Percentiles rank a stretch among this genome's conserved stretches.
Conservation (phyloP, 2,113 vertebrate species). For the Tauraco erythrolophus region DNA sequence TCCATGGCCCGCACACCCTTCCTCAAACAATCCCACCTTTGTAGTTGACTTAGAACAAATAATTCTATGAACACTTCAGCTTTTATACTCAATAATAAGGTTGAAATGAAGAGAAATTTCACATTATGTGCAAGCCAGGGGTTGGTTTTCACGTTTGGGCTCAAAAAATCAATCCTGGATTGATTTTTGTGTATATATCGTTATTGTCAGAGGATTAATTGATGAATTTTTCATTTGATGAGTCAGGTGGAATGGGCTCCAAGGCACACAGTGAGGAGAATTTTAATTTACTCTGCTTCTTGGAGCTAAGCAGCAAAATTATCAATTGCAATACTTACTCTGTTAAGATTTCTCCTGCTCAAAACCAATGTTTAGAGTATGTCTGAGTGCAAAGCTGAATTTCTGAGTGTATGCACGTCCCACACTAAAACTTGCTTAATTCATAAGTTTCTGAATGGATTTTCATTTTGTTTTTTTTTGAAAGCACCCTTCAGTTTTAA, state of each 20-base stretch:
- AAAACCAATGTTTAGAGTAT: background rate
- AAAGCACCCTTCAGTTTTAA: background rate
- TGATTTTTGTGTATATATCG: conserved; percentile 86
- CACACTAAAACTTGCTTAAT: background rate
- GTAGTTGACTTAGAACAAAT: conserved; percentile 83
- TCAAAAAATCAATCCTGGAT: conserved; percentile 86
- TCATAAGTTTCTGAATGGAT: background rate
- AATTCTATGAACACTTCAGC: conserved; percentile 78
- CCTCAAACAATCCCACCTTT: conserved; percentile 81
- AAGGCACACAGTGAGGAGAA: conserved; percentile 80
- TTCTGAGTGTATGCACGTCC: background rate
- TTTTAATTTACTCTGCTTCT: conserved; percentile 81
- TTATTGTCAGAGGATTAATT: conserved; percentile 92
- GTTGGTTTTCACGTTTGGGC: conserved; percentile 80
- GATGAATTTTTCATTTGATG: conserved; percentile 92
- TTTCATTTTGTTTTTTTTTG: background rate
- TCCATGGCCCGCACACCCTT: conserved; percentile 53
- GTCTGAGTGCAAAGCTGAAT: background rate
- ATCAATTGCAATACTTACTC: conserved; percentile 59
- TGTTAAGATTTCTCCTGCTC: conserved; percentile 53
- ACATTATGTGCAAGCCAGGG: conserved; percentile 76
- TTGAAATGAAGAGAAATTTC: conserved; percentile 83
- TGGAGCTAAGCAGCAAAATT: conserved; percentile 65
- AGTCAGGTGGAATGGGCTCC: conserved; percentile 79
- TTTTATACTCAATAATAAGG: conserved; percentile 83